A percentile compares a stretch with the other conserved stretches of the same genome.
phyloP scores from a whole-genome alignment of 2,888 invertebrate species.

The Xestia xanthographa region DNA sequence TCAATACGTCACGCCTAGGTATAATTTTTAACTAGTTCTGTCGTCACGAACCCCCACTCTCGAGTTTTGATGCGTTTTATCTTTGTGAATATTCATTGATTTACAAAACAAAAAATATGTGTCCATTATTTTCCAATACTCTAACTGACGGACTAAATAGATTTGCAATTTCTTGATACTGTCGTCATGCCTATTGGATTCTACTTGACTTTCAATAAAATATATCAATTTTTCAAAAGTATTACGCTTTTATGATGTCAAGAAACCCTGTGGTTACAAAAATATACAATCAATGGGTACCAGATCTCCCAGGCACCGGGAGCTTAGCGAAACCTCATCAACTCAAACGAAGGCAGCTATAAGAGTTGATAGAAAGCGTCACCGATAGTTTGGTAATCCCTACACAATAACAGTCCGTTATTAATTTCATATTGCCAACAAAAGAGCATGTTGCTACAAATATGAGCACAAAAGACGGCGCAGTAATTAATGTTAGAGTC shows the following conservation, averaged over 20 bases:
- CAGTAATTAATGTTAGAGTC: constrained; percentile 87
- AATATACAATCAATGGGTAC: constrained; percentile 29
- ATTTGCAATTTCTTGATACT: no score
- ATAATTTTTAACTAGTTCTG: no score
- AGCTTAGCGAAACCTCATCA: constrained; percentile 81
- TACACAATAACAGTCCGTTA: constrained; percentile 78
- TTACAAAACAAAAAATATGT: no score
- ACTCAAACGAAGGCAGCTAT: constrained; percentile 71
- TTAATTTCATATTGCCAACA: constrained; percentile 85
- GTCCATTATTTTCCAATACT: no score
- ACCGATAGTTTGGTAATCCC: constrained; percentile 82
- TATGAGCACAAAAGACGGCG: constrained; percentile 83
- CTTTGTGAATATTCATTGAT: no score
- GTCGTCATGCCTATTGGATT: no score
- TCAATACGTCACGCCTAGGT: no score
- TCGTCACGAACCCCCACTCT: no score
- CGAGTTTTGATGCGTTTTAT: no score
- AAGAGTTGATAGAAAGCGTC: constrained; percentile 77
- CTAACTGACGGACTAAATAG: no score
- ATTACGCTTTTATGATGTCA: neutral
- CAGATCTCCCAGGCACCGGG: constrained; percentile 53
- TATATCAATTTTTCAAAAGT: neutral
- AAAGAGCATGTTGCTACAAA: constrained; percentile 88
- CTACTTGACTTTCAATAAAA: neutral
- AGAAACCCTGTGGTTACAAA: constrained; percentile 22